Evolutionary conservation across 2,797 vertebrate genomes (phyloP), one percentile per base, ranked within the genome.

Genomic region (Cyprinella venusta): DNA sequence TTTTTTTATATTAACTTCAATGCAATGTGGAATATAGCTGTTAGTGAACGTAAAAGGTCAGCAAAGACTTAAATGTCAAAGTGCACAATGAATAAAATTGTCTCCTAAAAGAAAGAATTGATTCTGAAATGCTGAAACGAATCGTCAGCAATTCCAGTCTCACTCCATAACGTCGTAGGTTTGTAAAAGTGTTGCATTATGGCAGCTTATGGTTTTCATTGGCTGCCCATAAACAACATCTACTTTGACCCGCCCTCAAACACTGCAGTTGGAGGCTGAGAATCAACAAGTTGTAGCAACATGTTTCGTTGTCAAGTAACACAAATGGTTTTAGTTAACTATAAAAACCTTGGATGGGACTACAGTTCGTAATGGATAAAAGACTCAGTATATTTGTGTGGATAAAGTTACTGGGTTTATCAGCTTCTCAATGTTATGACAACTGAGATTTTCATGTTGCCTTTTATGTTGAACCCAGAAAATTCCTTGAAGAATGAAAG

Each of bases 391-490:
- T 24, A 61, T n/a, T 26, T 30, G 26, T 63, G 61, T 30, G 26
- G 61, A 71, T 5, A 8, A 38, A 36, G 30, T n/a, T 38, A 56
- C 1, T 8, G 10, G 33, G 30, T 38, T 56, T n/a, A 75, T 38
- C 12, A 15, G 50, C 30, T 74, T 54, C 48, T n/a, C 30, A n/a
- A 54, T 38, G 50, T 74, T 74, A 38, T 74, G 71, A 38, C 71
- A 54, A 74, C 70, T 54, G 21, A 15, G 48, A 21, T 54, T 54
- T 74, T 13, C 21, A 74, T 38, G 50, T 33, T 54, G 19, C 10
- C 0, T 6, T 36, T 38, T 75, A 3, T 26, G 36, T 61, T 61
- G 8, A 76, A 76, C 1, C n/a, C 15, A 1, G n/a, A 61, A 61
- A 16, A 76, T 76, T 76, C 10, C 36, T 19, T 52, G 1, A 30